These are phyloP conservation scores for Eristalis arbustorum DNA, from an alignment of 2,888 invertebrate genomes.

Conservation along the genomic window DNA sequence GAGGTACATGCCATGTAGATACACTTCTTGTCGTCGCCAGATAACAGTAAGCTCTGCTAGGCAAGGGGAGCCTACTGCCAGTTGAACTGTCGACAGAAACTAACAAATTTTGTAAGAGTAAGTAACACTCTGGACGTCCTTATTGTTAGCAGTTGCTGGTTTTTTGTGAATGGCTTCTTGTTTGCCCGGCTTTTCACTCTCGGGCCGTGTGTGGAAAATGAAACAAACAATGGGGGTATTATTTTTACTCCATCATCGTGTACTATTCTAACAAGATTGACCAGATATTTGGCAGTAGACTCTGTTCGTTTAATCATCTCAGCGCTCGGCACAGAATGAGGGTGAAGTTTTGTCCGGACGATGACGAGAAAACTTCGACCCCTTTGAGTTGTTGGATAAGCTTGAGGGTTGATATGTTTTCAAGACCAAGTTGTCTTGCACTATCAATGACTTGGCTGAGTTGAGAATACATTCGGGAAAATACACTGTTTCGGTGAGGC, in stretches of 20 bases:
- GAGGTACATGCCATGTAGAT: background rate
- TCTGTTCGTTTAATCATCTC: too few relatives aligned
- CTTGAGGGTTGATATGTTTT: too few relatives aligned
- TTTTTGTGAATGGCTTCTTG: background rate
- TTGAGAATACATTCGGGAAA: too few relatives aligned
- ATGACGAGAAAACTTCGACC: too few relatives aligned
- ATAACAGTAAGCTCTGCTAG: conserved; percentile 14
- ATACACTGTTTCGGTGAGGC: too few relatives aligned
- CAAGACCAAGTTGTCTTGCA: too few relatives aligned
- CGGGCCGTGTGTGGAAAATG: background rate
- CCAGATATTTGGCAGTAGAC: background rate
- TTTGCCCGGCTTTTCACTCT: background rate
- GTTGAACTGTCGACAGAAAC: background rate
- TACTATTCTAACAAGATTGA: background rate
- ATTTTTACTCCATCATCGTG: background rate
- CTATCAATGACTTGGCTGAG: too few relatives aligned
- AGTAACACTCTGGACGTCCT: background rate
- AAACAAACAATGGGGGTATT: conserved; percentile 8
- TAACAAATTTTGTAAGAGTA: background rate
- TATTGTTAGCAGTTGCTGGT: background rate
- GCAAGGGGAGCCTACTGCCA: background rate
- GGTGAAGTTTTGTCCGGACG: too few relatives aligned
- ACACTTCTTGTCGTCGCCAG: conserved; percentile 34
- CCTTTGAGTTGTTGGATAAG: too few relatives aligned
- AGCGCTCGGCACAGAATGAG: too few relatives aligned